Percentiles rank a stretch among this genome's conserved stretches.
Evolutionary conservation across 2,888 invertebrate species (phyloP).

Genomic region (Smittia aterrima): DNA sequence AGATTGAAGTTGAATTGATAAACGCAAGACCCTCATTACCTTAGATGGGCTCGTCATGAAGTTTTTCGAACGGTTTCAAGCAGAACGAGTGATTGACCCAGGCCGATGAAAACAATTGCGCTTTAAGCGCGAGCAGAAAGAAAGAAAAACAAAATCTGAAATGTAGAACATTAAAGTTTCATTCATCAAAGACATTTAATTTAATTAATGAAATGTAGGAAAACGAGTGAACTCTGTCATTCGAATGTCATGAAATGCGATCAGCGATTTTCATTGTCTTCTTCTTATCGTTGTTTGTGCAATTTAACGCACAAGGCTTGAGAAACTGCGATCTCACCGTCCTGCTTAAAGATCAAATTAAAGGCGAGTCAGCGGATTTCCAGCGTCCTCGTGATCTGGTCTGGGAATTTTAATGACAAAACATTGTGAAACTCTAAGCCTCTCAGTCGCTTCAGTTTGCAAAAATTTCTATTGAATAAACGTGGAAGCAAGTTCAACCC

Average conservation of each 20-base stretch:
- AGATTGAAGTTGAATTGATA: background rate
- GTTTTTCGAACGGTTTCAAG: background rate
- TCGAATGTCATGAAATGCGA: background rate
- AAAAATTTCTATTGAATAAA: too few species aligned
- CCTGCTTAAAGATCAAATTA: background rate
- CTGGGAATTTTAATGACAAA: too few species aligned
- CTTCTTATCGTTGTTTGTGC: background rate
- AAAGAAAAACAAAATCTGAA: too few species aligned
- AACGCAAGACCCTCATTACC: background rate
- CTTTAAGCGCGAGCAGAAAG: too few species aligned
- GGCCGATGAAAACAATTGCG: too few species aligned
- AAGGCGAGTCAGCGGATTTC: background rate
- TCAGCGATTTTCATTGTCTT: background rate
- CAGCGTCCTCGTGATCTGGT: background rate
- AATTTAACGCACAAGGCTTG: background rate
- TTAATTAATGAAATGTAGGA: constrained; percentile 19
- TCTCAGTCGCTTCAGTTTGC: too few species aligned
- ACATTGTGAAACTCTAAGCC: too few species aligned
- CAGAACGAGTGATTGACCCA: too few species aligned
- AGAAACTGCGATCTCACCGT: background rate
- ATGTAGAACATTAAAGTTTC: constrained; percentile 23
- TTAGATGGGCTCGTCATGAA: background rate
- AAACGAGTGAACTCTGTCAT: background rate
- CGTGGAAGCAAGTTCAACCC: too few species aligned
- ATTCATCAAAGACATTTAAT: constrained; percentile 27